Conservation (phyloP, 2,113 vertebrate genomes). For the Lethenteron reissneri region DNA sequence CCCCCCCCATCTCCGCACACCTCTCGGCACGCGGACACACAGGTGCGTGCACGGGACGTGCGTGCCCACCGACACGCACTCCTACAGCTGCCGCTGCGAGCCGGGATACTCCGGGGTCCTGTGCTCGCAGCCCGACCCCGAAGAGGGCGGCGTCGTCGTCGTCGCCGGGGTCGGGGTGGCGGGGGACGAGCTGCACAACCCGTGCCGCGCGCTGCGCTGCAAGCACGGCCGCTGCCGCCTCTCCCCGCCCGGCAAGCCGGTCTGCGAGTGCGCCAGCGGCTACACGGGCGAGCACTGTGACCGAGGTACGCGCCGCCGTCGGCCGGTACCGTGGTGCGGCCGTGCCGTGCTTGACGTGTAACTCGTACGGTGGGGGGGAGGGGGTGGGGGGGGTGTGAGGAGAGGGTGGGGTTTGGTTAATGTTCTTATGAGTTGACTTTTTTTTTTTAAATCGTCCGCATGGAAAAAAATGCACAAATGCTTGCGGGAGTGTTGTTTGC, state of each 20-base stretch:
- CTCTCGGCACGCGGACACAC: background rate
- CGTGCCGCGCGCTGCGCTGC: slow-evolving; percentile 52
- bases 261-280: slow-evolving; percentile 47
- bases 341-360: too few species aligned
- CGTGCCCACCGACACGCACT: slow-evolving; percentile 83
- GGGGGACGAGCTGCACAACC: slow-evolving; percentile 32
- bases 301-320: slow-evolving; percentile 28
- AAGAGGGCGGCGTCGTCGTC: too few species aligned
- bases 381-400: too few species aligned
- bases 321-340: too few species aligned
- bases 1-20: too few species aligned
- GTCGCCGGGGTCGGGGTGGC: slow-evolving; percentile 28
- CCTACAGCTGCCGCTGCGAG: slow-evolving; percentile 90
- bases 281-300: slow-evolving; percentile 50
- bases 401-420: too few species aligned
- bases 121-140: slow-evolving; percentile 18
- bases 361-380: too few species aligned
- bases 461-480: too few species aligned
- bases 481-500: too few species aligned
- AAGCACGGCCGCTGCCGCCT: slow-evolving; percentile 54
- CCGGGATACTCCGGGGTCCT: slow-evolving; percentile 63
- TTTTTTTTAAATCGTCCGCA: too few species aligned
- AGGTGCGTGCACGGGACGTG: slow-evolving; percentile 83
- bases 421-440: too few species aligned
- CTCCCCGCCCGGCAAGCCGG: slow-evolving; percentile 35